These are phyloP conservation scores for Gnathonemus longibarbis DNA, from an alignment of 2,113 vertebrate species.

Conservation along the genomic window DNA sequence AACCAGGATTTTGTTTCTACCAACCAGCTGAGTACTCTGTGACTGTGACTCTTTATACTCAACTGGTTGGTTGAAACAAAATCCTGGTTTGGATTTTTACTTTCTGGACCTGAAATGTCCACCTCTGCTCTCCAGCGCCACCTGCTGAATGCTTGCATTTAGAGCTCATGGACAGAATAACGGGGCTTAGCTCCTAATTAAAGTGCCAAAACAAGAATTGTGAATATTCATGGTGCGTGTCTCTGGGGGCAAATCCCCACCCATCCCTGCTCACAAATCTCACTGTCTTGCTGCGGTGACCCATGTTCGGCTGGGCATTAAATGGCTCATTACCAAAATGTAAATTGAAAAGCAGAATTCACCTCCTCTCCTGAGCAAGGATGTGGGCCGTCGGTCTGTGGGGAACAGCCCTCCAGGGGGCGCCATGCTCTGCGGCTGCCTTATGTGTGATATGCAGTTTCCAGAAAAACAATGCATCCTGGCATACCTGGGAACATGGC, in stretches of 20 bases:
- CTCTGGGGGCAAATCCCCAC: background rate
- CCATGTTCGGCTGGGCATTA: slow-evolving; percentile 53
- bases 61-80: too few relatives aligned
- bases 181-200: slow-evolving; percentile 53
- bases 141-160: slow-evolving; percentile 49
- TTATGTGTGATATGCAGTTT: background rate
- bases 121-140: background rate
- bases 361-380: slow-evolving; percentile 6
- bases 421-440: background rate
- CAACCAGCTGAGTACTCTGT: too few relatives aligned
- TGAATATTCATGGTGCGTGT: slow-evolving; percentile 32
- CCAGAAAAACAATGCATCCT: slow-evolving; percentile 28
- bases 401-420: background rate
- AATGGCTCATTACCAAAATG: slow-evolving; percentile 57
- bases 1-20: too few relatives aligned
- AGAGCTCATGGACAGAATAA: slow-evolving; percentile 51
- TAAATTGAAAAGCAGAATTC: slow-evolving; percentile 42
- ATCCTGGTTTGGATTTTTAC: too few relatives aligned
- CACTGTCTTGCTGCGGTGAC: slow-evolving; percentile 44
- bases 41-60: too few relatives aligned
- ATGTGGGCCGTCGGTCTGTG: background rate
- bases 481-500: background rate
- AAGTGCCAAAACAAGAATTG: slow-evolving; percentile 49
- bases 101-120: too few relatives aligned
- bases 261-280: background rate